A percentile compares a stretch with the other conserved stretches of the same genome.
Evolutionary conservation across 1,140 invertebrate genomes (phyloP).

Genomic region (Neodiprion lecontei): DNA sequence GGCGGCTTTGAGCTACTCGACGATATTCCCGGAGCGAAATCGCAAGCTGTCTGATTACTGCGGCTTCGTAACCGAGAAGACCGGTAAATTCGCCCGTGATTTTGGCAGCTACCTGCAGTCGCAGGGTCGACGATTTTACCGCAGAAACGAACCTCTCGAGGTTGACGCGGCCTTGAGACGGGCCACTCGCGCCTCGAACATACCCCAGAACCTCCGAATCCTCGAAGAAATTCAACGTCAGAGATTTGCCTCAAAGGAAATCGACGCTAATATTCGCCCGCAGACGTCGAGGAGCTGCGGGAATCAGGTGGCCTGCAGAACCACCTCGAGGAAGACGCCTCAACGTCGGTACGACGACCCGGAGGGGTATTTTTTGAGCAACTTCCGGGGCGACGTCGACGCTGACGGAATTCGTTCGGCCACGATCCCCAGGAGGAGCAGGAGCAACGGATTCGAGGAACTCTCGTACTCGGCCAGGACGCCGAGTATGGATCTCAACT

Average conservation of each 20-base stretch:
- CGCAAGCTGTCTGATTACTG: conserved; percentile 49
- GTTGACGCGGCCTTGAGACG: conserved; percentile 9
- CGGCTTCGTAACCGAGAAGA: conserved; percentile 52
- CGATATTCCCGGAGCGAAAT: conserved; percentile 24
- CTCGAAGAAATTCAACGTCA: conserved; percentile 26
- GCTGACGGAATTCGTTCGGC: conserved; percentile 29
- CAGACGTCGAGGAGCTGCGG: not conserved
- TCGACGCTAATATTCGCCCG: not conserved
- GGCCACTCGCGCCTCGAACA: not conserved
- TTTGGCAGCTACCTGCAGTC: conserved; percentile 30
- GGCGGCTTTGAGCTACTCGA: conserved; percentile 31
- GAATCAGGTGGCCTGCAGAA: not conserved
- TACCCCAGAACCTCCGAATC: conserved; percentile 22
- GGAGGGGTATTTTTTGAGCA: conserved; percentile 26
- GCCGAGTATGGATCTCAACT: too few relatives aligned
- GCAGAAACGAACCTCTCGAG: conserved; percentile 22
- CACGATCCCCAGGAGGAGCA: conserved; percentile 41
- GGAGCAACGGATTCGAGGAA: conserved; percentile 37
- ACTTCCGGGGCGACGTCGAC: not conserved
- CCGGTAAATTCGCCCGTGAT: conserved; percentile 45
- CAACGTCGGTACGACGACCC: conserved; percentile 25
- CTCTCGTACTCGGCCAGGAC: not conserved
- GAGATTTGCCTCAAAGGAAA: not conserved
- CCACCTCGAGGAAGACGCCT: not conserved
- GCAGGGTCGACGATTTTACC: conserved; percentile 20